These are phyloP conservation scores for Acanthaster planci DNA, from an alignment of 35 echinoderm and acorn worm genomes.

Conservation along the genomic window DNA sequence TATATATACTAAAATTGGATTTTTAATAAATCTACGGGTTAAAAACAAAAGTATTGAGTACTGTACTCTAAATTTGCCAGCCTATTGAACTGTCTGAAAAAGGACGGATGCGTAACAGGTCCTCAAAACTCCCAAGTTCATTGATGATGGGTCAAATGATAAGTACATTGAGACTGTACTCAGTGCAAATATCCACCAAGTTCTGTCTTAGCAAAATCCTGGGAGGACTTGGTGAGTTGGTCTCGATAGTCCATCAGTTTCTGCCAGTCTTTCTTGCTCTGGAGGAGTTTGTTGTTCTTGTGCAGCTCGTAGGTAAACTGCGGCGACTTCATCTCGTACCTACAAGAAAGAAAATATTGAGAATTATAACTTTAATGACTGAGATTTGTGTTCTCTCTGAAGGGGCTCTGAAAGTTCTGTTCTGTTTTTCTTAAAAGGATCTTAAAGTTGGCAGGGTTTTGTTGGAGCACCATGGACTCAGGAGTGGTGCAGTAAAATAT, in stretches of 20 bases:
- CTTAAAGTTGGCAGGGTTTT: no score
- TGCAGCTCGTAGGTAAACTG: slow-evolving; percentile 84
- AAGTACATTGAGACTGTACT: background rate
- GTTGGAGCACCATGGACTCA: no score
- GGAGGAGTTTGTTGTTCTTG: slow-evolving; percentile 87
- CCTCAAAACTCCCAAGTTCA: no score
- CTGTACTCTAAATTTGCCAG: no score
- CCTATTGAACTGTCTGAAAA: no score
- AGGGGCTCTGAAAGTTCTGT: background rate
- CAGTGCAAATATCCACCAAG: slow-evolving; percentile 16
- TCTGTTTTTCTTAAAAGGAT: no score
- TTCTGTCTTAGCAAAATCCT: slow-evolving; percentile 58
- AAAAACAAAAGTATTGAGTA: no score
- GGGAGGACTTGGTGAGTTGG: slow-evolving; percentile 55
- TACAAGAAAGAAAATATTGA: slow-evolving; percentile 34
- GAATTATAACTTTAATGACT: background rate
- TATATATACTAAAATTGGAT: no score
- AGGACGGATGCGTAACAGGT: no score
- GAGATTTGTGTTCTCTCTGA: background rate
- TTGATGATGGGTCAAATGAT: no score
- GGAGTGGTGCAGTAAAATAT: no score
- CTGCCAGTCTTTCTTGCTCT: slow-evolving; percentile 92
- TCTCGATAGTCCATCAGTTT: slow-evolving; percentile 82
- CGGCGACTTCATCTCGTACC: slow-evolving; percentile 95
- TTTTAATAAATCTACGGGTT: no score